Evolutionary conservation across 2,797 vertebrate species (phyloP), one percentile per base, ranked within the genome.

Genomic region (Morus bassanus): DNA sequence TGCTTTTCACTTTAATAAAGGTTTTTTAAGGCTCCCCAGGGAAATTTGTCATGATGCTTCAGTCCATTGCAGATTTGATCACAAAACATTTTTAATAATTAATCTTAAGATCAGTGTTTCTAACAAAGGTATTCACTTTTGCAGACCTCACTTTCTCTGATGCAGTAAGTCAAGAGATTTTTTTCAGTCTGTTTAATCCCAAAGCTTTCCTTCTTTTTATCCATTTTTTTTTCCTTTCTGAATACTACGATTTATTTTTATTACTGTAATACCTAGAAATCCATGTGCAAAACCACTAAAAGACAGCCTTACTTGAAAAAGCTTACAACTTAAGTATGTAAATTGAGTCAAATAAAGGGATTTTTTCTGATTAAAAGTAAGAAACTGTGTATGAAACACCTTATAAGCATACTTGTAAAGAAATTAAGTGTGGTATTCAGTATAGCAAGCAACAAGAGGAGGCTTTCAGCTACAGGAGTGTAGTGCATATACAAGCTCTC

Each of bases 71-170:
- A 53, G 61, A 59, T 85, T 56, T 76, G 35, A 91, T 85, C 81
- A 73, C 68, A 93, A 85, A 91, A 60, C 2, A 3, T 50, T 95
- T 94, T 77, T 74, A 94, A 89, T 91, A 60, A 23, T 91, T 96
- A 95, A 41, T 94, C 85, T 81, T 78, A 68, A 91, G 39, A 43
- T 93, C 72, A 37, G 48, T 82, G 46, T 85, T 94, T 95, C 63
- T 87, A 64, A 51, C 31, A 18, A 3, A 74, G 41, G 22, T 67
- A 37, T 83, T 94, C 56, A 61, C 64, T 82, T 93, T 33, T 56
- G 51, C 70, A 91, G 87, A 67, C 56, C 59, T 92, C 77, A 5
- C 79, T 86, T 86, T 73, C 70, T 77, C 53, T 50, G 48, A n/a
- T 78, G 56, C 30, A 33, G 10, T 28, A 74, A 83, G 41, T 70